Evolutionary conservation across 2,797 vertebrate genomes (phyloP), one percentile per base, ranked within the genome.

Genomic region (Sandelia bainsii): DNA sequence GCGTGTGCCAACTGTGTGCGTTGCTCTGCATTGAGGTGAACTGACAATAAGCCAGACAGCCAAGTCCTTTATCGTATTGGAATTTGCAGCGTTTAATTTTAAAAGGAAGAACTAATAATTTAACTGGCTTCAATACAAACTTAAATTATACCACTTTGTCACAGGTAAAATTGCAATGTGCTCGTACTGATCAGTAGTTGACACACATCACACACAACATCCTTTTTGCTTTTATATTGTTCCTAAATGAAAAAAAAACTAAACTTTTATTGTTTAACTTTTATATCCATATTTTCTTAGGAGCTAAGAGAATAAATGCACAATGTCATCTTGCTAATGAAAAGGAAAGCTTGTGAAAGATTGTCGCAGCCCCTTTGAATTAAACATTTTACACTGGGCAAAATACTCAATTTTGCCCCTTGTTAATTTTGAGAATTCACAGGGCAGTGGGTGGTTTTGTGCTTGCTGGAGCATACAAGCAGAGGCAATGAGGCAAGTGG

Each of bases 401-500:
- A 52, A 62, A 58, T 65, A 39, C 19, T 16, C 65, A 64, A n/a
- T 69, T 75, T 52, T 22, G 40, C 45, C 76, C 32, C 19, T 68
- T 37, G 53, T 73, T 87, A 81, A 84, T 89, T 87, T 71, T 54
- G 34, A 69, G 56, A 77, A 81, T 83, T 81, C 79, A 75, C 68
- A 67, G 64, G 66, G 78, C 77, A 72, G 67, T 57, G 84, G 81
- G 85, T 84, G 82, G 75, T 88, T 90, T 89, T 68, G 79, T 81
- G 88, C 87, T 90, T 39, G 20, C 77, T 27, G 14, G 67, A 90
- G 89, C 89, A 53, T 82, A 82, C 81, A 46, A 77, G 76, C 72
- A 19, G 75, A 88, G 83, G 74, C 86, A 93, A 89, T 90, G 89
- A 92, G 87, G 83, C 89, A 81, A 65, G 74, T 9, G 44, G 79